Conservation (phyloP, 2,888 invertebrate species). For the Ypsolopha scabrella region DNA sequence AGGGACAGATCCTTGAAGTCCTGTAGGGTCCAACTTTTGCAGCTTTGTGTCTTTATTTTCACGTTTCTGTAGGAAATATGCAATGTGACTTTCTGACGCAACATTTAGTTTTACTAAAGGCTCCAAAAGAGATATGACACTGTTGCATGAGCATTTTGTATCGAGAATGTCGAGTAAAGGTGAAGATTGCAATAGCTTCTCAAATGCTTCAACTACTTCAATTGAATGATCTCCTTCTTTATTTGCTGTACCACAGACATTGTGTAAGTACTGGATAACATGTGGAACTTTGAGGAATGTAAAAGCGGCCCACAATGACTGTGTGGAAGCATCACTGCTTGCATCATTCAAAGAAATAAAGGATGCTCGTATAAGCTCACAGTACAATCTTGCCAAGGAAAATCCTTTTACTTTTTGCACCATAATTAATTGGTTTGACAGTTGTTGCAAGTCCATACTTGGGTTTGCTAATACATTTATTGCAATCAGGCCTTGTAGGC, state of each 20-base stretch:
- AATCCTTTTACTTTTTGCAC: slow-evolving; percentile 88
- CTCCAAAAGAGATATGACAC: slow-evolving; percentile 84
- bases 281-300: slow-evolving; percentile 92
- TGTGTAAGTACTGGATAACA: slow-evolving; percentile 78
- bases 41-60: slow-evolving; percentile 73
- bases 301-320: slow-evolving; percentile 94
- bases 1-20: slow-evolving; percentile 79
- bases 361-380: slow-evolving; percentile 90
- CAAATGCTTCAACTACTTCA: slow-evolving; percentile 86
- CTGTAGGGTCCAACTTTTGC: slow-evolving; percentile 77
- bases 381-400: slow-evolving; percentile 83
- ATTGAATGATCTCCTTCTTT: slow-evolving; percentile 76
- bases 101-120: slow-evolving; percentile 85
- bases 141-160: slow-evolving; percentile 89
- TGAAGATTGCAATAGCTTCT: slow-evolving; percentile 85
- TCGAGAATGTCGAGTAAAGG: slow-evolving; percentile 91
- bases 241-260: slow-evolving; percentile 62
- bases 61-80: slow-evolving; percentile 73
- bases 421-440: slow-evolving; percentile 86
- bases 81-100: slow-evolving; percentile 81
- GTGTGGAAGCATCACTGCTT: slow-evolving; percentile 81
- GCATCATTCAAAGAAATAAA: slow-evolving; percentile 91
- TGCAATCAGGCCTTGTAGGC: slow-evolving; percentile 84
- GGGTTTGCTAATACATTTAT: slow-evolving; percentile 89
- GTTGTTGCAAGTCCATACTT: slow-evolving; percentile 82